phyloP scores from a whole-genome alignment of 2,888 invertebrate species.

The Cantharis rustica region DNA sequence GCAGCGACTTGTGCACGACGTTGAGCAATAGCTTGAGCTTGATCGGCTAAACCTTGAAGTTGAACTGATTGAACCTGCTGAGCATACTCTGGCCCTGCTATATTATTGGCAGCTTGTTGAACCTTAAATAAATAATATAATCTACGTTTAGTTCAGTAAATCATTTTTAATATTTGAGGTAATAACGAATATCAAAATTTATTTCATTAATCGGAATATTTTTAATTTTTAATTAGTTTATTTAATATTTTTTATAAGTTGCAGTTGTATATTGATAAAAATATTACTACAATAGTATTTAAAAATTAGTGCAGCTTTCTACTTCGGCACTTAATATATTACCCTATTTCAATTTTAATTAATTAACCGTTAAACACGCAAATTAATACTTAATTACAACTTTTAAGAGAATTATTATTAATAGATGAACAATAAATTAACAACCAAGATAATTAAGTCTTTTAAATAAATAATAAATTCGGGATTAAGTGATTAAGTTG shows the following conservation, averaged over 20 bases:
- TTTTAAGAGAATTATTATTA: neutral
- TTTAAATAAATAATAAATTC: neutral
- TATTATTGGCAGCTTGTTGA: constrained; percentile 40
- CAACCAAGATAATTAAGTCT: neutral
- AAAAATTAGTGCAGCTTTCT: neutral
- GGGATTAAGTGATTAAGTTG: neutral
- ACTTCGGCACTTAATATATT: neutral
- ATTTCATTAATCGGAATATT: too few relatives aligned
- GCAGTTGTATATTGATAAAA: neutral
- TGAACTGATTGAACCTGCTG: constrained; percentile 44
- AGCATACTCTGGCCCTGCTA: constrained; percentile 42
- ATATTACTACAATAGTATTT: neutral
- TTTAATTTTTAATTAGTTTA: neutral
- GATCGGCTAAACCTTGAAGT: constrained; percentile 42
- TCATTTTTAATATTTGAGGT: neutral
- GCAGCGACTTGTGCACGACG: constrained; percentile 36
- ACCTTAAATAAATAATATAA: constrained; percentile 35
- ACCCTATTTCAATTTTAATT: neutral
- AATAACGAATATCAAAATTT: neutral
- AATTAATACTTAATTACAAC: neutral
- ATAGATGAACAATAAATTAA: neutral
- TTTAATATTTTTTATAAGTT: too few relatives aligned
- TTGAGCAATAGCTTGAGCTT: constrained; percentile 44
- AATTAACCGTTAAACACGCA: neutral
- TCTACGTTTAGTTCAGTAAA: neutral